These are phyloP conservation scores for Drosophila prostipennis DNA, from an alignment of 2,888 invertebrate species.

Conservation along the genomic window DNA sequence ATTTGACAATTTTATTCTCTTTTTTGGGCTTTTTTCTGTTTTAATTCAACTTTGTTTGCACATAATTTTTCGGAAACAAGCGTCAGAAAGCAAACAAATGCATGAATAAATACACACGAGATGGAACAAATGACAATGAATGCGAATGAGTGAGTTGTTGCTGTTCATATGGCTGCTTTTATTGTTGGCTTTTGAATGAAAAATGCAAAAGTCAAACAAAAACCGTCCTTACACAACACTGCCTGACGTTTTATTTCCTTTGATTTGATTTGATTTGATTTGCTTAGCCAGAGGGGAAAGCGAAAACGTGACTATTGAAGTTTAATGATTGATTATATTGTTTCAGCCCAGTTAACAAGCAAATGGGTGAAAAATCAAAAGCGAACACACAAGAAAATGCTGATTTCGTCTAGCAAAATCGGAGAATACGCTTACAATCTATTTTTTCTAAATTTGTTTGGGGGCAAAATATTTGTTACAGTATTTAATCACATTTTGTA, in stretches of 20 bases:
- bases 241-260: slow-evolving; percentile 53
- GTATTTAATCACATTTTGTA: too few relatives aligned
- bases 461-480: too few relatives aligned
- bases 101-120: slow-evolving; percentile 70
- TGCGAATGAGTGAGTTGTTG: slow-evolving; percentile 48
- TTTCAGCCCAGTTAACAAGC: slow-evolving; percentile 26
- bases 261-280: slow-evolving; percentile 54
- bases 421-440: neutral
- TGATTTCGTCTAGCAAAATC: neutral
- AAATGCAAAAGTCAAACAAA: slow-evolving; percentile 73
- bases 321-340: slow-evolving; percentile 69
- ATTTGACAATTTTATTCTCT: slow-evolving; percentile 74
- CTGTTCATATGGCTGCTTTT: slow-evolving; percentile 44
- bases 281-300: slow-evolving; percentile 29
- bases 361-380: slow-evolving; percentile 25
- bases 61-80: slow-evolving; percentile 77
- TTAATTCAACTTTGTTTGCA: slow-evolving; percentile 76
- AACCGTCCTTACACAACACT: slow-evolving; percentile 24
- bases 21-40: slow-evolving; percentile 47
- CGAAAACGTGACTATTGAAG: slow-evolving; percentile 46
- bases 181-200: slow-evolving; percentile 46
- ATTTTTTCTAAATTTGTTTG: neutral
- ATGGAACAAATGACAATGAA: slow-evolving; percentile 42
- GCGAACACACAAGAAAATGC: neutral
- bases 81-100: slow-evolving; percentile 77